Evolutionary conservation across 2,888 invertebrate species (phyloP).

Genomic region (Scaptomyza parva): DNA sequence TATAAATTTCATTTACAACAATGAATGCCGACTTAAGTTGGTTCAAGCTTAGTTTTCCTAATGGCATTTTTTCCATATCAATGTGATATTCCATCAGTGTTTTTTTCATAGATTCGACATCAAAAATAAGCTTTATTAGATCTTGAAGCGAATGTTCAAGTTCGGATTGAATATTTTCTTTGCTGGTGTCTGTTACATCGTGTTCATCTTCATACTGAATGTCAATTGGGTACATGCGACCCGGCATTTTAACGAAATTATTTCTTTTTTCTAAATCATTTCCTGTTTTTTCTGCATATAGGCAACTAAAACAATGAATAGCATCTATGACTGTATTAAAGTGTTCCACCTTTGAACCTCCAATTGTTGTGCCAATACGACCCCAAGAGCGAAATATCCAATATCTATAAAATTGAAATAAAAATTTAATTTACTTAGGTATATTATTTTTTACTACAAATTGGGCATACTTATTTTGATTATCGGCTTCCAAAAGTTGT

Average conservation of each 20-base stretch:
- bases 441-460: not conserved
- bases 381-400: constrained; percentile 98
- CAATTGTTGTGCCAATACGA: constrained; percentile 97
- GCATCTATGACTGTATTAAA: constrained; percentile 86
- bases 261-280: constrained; percentile 90
- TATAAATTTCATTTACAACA: constrained; percentile 90
- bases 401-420: constrained; percentile 85
- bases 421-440: not conserved
- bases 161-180: constrained; percentile 86
- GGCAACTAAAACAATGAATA: constrained; percentile 87
- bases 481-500: constrained; percentile 93
- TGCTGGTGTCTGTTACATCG: constrained; percentile 71
- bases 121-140: constrained; percentile 94
- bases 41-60: constrained; percentile 96
- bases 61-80: constrained; percentile 98
- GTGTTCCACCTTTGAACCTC: constrained; percentile 88
- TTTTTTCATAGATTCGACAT: constrained; percentile 95
- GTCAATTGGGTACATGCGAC: constrained; percentile 90
- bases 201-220: constrained; percentile 92
- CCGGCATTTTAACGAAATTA: constrained; percentile 90
- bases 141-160: constrained; percentile 92
- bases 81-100: constrained; percentile 97
- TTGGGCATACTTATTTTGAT: constrained; percentile 86
- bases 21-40: constrained; percentile 94
- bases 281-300: constrained; percentile 92